phyloP scores from a whole-genome alignment of 2,797 vertebrate species.

The Crax fasciolata region DNA sequence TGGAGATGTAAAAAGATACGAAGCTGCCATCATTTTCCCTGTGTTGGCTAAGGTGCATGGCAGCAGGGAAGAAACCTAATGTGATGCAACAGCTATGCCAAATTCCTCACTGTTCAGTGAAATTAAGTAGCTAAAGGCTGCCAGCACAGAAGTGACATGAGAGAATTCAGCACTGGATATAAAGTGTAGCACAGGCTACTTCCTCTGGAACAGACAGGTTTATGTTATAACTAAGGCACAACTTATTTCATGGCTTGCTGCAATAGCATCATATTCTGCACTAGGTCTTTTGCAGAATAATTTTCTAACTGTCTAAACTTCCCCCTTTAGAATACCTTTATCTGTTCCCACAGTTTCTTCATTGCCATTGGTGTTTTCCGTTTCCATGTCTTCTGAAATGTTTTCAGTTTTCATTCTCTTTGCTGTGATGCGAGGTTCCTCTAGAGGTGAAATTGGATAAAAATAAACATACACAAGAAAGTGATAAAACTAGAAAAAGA shows the following conservation, averaged over 20 bases:
- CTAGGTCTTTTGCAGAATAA: not conserved
- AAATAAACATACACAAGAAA: not conserved
- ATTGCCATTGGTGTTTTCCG: constrained; percentile 30
- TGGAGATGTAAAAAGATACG: not conserved
- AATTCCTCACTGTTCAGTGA: not conserved
- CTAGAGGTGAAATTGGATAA: constrained; percentile 65
- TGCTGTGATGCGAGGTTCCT: constrained; percentile 64
- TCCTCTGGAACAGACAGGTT: not conserved
- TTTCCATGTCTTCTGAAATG: constrained; percentile 31
- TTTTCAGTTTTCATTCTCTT: constrained; percentile 75
- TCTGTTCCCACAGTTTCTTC: constrained; percentile 62
- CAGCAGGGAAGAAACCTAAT: not conserved
- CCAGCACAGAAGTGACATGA: not conserved
- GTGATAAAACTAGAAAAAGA: not conserved
- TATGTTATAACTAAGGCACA: not conserved
- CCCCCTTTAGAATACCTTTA: constrained; percentile 44
- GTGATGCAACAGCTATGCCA: not conserved
- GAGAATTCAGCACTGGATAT: not conserved
- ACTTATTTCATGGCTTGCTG: not conserved
- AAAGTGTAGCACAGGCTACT: not conserved
- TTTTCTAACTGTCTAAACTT: not conserved
- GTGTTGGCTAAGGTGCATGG: not conserved
- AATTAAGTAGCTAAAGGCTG: not conserved
- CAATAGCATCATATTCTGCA: not conserved
- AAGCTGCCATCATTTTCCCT: not conserved